A percentile compares a stretch with the other conserved stretches of the same genome.
Conservation (phyloP, 1,140 invertebrate species). For the Rhyacophila brunnea region DNA sequence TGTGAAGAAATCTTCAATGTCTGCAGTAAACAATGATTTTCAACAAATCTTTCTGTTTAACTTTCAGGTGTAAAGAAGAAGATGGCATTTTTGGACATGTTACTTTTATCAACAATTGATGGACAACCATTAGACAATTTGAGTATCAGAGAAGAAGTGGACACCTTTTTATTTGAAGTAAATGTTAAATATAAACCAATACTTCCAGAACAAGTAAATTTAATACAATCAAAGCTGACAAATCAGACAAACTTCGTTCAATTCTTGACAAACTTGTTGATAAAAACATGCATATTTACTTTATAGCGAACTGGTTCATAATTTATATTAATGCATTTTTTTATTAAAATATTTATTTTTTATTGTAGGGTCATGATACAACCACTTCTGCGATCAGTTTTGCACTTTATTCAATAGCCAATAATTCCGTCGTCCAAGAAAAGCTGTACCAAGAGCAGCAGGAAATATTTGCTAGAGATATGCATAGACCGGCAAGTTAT, state of each 20-base stretch:
- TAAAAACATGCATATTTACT: no score
- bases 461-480: conserved; percentile 47
- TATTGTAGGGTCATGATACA: conserved; percentile 82
- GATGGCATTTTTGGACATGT: conserved; percentile 74
- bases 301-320: no score
- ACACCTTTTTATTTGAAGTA: conserved; percentile 79
- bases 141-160: conserved; percentile 71
- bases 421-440: conserved; percentile 51
- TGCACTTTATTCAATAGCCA: conserved; percentile 54
- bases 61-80: conserved; percentile 56
- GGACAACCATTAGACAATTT: conserved; percentile 58
- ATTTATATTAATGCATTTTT: no score
- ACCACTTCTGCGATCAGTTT: conserved; percentile 63
- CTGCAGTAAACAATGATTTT: no score
- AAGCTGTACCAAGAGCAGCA: conserved; percentile 54
- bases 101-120: conserved; percentile 62
- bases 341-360: no score
- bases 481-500: conserved; percentile 48
- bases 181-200: no score
- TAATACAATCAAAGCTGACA: no score
- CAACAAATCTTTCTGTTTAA: conserved; percentile 9
- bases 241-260: no score
- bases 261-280: no score
- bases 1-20: no score
- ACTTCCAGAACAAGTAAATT: no score